Evolutionary conservation across 2,113 vertebrate genomes (phyloP), one percentile per base, ranked within the genome.

Genomic region (Gorsachius goisagi): DNA sequence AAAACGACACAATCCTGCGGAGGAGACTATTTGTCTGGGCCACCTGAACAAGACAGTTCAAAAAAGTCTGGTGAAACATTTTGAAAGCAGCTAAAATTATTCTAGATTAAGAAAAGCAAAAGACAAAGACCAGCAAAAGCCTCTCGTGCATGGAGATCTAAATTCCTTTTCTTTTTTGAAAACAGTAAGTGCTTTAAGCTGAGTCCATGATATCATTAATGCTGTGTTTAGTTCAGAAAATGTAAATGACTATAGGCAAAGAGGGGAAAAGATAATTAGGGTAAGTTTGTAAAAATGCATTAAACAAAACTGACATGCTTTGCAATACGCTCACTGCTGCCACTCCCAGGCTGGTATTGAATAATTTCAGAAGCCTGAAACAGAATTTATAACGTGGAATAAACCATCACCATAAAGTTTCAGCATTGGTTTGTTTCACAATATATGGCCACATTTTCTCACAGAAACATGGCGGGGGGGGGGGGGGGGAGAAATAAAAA

Each of bases 1-100:
- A 41, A 99, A 99, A 2, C 98, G 99, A 92, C 99, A 99, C 56
- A 99, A 97, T 87, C 99, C 99, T 44, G 97, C 89, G 22, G 99
- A 98, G 1, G 99, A 98, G 59, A 98, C 97, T 85, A 99, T 98
- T 86, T 99, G 99, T 82, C 99, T 98, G 67, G 99, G 98, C 99
- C 99, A 99, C 99, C 99, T 99, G 98, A 85, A 95, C 66, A 95
- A 94, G 85, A 97, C 37, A 95, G 89, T 87, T 75, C 66, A 85
- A 79, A 88, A 77, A 92, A 62, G 78, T 16, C 44, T 5, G 23
- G 44, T 96, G 60, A 95, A 85, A 76, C 13, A 17, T 21, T 53
- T 9, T 68, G 16, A 17, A 77, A 49, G 35, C 3, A 69, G 14
- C 18, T 76, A 49, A 69, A 93, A 63, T 21, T 18, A 68, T 21